Conservation (phyloP, 64 coral and sea anemone species). For the Pocillopora verrucosa region DNA sequence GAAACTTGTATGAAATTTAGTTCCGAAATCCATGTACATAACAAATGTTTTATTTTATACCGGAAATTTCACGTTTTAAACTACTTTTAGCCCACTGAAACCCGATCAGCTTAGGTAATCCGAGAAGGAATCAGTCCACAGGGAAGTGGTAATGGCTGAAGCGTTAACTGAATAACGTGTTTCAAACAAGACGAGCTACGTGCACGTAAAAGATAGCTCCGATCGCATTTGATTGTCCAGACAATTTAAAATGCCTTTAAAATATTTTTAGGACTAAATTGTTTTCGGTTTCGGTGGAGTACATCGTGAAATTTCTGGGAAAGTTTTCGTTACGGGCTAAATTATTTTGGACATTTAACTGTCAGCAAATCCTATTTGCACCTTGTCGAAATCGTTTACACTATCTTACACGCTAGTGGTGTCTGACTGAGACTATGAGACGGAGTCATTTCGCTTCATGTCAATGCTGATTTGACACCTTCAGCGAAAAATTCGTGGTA, state of each 20-base stretch:
- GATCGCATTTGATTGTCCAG: too few relatives aligned
- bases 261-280: too few relatives aligned
- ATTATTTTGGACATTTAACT: neutral
- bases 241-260: too few relatives aligned
- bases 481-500: too few relatives aligned
- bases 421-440: neutral
- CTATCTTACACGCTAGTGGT: neutral
- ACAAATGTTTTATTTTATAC: slow-evolving; percentile 21
- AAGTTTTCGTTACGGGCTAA: neutral
- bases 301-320: neutral
- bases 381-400: neutral
- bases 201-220: too few relatives aligned
- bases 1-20: neutral
- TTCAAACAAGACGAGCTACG: too few relatives aligned
- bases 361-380: slow-evolving; percentile 13
- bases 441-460: neutral
- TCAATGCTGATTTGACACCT: neutral
- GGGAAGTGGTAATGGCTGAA: too few relatives aligned
- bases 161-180: too few relatives aligned
- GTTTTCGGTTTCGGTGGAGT: neutral
- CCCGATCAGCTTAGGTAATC: neutral
- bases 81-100: slow-evolving; percentile 3
- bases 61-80: neutral
- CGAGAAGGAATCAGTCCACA: too few relatives aligned
- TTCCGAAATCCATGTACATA: neutral